Evolutionary conservation across 2,888 invertebrate genomes (phyloP).

Genomic region (Caenorhabditis drosophilae): DNA sequence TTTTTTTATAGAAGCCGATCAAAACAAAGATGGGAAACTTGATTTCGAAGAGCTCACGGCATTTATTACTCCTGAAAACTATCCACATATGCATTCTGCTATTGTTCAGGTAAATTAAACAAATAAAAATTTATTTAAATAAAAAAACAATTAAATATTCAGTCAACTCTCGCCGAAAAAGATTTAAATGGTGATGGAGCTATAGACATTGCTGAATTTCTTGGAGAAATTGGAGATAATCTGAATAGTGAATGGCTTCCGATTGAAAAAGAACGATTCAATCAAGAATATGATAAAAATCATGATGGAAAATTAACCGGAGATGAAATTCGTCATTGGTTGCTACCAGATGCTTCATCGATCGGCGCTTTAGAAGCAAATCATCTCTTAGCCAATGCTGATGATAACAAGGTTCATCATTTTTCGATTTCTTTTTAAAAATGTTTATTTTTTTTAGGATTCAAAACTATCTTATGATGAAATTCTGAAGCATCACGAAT

Average conservation of each 20-base stretch:
- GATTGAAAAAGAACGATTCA: conserved; percentile 75
- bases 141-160: conserved; percentile 7
- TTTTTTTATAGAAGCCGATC: conserved; percentile 75
- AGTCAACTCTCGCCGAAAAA: conserved; percentile 79
- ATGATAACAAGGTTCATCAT: conserved; percentile 77
- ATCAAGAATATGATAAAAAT: conserved; percentile 83
- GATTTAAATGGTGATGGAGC: conserved; percentile 84
- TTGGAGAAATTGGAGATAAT: conserved; percentile 74
- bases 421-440: background rate
- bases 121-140: background rate
- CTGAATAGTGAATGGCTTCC: conserved; percentile 47
- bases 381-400: conserved; percentile 74
- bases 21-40: conserved; percentile 81
- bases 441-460: conserved; percentile 72
- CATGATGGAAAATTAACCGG: conserved; percentile 81
- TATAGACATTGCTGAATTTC: conserved; percentile 84
- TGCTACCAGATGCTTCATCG: conserved; percentile 57
- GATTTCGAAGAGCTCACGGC: conserved; percentile 82
- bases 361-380: conserved; percentile 70
- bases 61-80: conserved; percentile 92
- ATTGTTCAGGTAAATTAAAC: conserved; percentile 73
- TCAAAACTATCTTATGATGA: conserved; percentile 81
- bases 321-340: conserved; percentile 83
- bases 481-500: conserved; percentile 82
- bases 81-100: conserved; percentile 79